These are phyloP conservation scores for Mionectes olivaceus DNA, from an alignment of 2,797 vertebrate species.

Conservation along the genomic window DNA sequence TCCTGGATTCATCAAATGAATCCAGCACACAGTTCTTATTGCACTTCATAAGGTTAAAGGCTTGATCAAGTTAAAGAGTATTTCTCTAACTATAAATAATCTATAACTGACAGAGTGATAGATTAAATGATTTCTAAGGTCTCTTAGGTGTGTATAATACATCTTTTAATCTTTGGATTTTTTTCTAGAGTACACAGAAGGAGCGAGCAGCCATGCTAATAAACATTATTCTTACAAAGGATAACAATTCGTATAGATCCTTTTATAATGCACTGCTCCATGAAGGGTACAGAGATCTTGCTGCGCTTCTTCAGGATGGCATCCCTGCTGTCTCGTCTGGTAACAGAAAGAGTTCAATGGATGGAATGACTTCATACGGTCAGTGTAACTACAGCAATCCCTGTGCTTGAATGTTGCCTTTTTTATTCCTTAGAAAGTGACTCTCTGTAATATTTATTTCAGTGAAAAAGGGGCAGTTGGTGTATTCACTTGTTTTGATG, in stretches of 20 bases:
- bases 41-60: background rate
- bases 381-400: constrained; percentile 50
- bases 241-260: constrained; percentile 89
- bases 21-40: background rate
- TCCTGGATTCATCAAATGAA: background rate
- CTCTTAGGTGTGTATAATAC: background rate
- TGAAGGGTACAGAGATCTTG: constrained; percentile 91
- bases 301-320: constrained; percentile 82
- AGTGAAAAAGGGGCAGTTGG: background rate
- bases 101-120: background rate
- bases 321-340: constrained; percentile 79
- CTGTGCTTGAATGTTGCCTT: background rate
- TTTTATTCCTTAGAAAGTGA: background rate
- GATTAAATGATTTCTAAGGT: background rate
- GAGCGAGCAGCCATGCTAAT: constrained; percentile 87
- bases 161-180: background rate
- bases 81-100: background rate
- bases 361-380: constrained; percentile 85
- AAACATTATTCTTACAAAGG: constrained; percentile 88
- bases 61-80: background rate
- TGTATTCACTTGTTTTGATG: background rate
- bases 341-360: constrained; percentile 76
- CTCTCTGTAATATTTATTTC: background rate
- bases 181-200: constrained; percentile 82
- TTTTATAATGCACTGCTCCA: constrained; percentile 94